These are phyloP conservation scores for Cephus pygmeus DNA, from an alignment of 2,888 invertebrate species.

Conservation along the genomic window DNA sequence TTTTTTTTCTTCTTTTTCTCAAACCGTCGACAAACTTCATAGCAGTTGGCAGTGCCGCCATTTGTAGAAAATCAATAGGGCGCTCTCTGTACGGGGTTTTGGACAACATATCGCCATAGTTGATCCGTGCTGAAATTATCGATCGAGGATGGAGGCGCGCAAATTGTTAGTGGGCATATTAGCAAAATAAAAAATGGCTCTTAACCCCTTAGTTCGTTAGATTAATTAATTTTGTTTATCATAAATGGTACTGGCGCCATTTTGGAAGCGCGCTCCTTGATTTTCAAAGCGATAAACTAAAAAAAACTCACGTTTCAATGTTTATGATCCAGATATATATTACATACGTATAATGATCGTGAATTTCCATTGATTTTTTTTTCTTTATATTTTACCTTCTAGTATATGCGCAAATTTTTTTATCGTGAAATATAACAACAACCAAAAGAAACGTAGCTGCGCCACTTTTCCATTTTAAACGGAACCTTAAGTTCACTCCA, in stretches of 20 bases:
- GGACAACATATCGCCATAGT: background rate
- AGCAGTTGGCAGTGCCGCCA: background rate
- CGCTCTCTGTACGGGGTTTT: background rate
- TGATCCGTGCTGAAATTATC: background rate
- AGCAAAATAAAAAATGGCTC: background rate
- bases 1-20: background rate
- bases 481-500: background rate
- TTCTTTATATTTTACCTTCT: too few relatives aligned
- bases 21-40: background rate
- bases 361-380: background rate
- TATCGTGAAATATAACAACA: background rate
- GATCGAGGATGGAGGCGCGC: background rate
- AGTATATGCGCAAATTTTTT: background rate
- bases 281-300: background rate
- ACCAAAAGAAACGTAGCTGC: background rate
- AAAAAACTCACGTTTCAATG: background rate
- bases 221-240: background rate
- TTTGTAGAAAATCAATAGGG: background rate
- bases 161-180: background rate
- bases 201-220: background rate
- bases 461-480: background rate
- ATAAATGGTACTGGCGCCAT: background rate
- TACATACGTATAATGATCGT: background rate
- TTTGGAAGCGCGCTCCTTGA: background rate
- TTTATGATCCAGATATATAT: background rate